Evolutionary conservation across 2,797 vertebrate species (phyloP).

Genomic region (Enteromius radiatus): DNA sequence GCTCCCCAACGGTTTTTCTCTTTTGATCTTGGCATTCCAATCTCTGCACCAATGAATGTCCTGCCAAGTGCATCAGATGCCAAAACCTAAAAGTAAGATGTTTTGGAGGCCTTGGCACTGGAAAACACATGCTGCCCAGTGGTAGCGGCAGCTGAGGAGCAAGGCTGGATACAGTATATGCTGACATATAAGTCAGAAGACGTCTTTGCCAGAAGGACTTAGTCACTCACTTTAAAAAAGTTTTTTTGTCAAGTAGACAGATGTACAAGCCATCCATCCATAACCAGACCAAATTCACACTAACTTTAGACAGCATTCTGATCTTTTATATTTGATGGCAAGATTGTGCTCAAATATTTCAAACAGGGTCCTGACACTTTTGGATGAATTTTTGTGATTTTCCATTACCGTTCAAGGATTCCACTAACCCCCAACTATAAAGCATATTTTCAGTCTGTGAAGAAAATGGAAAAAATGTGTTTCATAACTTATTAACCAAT

Average conservation of each 20-base stretch:
- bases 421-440: too few relatives aligned
- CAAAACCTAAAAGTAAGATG: slow-evolving; percentile 67
- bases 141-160: neutral
- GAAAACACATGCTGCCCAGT: slow-evolving; percentile 61
- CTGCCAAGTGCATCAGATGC: slow-evolving; percentile 67
- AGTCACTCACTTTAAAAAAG: slow-evolving; percentile 75
- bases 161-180: slow-evolving; percentile 47
- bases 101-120: slow-evolving; percentile 69
- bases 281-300: neutral
- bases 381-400: neutral
- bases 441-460: too few relatives aligned
- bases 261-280: slow-evolving; percentile 35
- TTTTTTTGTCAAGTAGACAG: slow-evolving; percentile 28
- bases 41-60: slow-evolving; percentile 70
- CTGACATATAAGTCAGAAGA: slow-evolving; percentile 61
- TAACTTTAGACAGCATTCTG: neutral
- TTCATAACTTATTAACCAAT: too few relatives aligned
- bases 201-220: slow-evolving; percentile 75
- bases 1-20: slow-evolving; percentile 54
- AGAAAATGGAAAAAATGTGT: too few relatives aligned
- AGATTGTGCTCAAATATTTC: neutral
- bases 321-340: neutral
- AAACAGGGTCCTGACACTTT: neutral
- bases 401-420: neutral
- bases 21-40: slow-evolving; percentile 72